Percentiles rank a stretch among this genome's conserved stretches.
These are phyloP conservation scores for Synanthedon myopaeformis DNA, from an alignment of 2,888 invertebrate genomes.

Conservation along the genomic window DNA sequence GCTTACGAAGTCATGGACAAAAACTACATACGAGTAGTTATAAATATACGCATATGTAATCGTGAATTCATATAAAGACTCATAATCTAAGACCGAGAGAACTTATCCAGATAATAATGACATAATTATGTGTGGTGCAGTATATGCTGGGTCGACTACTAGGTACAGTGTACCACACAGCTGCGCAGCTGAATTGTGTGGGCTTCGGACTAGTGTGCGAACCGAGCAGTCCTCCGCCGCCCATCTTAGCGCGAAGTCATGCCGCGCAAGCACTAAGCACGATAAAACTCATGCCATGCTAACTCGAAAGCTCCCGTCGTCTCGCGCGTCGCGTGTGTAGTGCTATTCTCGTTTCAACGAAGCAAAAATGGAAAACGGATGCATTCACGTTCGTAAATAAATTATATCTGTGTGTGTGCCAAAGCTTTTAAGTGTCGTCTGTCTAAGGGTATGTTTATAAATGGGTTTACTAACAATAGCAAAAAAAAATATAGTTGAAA, in stretches of 20 bases:
- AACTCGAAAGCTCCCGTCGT: conserved; percentile 1
- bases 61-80: no score
- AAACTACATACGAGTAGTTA: no score
- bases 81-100: no score
- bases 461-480: no score
- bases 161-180: conserved; percentile 1
- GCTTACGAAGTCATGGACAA: no score
- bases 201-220: background rate
- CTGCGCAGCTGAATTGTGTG: conserved; percentile 24
- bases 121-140: conserved; percentile 22
- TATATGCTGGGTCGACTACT: conserved; percentile 5
- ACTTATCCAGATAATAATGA: no score
- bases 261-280: conserved; percentile 25
- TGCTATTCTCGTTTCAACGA: conserved; percentile 3
- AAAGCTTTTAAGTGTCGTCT: conserved; percentile 37
- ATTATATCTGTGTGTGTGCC: conserved; percentile 38
- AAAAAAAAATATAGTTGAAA: no score
- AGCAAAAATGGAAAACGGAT: conserved; percentile 9
- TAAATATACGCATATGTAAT: no score
- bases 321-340: conserved; percentile 30
- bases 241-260: conserved; percentile 48
- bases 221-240: conserved; percentile 42
- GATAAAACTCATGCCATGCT: conserved; percentile 4
- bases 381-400: conserved; percentile 54
- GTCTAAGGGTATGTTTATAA: conserved; percentile 4